Evolutionary conservation across 2,797 vertebrate species (phyloP).

Genomic region (Ambastaia sidthimunki): DNA sequence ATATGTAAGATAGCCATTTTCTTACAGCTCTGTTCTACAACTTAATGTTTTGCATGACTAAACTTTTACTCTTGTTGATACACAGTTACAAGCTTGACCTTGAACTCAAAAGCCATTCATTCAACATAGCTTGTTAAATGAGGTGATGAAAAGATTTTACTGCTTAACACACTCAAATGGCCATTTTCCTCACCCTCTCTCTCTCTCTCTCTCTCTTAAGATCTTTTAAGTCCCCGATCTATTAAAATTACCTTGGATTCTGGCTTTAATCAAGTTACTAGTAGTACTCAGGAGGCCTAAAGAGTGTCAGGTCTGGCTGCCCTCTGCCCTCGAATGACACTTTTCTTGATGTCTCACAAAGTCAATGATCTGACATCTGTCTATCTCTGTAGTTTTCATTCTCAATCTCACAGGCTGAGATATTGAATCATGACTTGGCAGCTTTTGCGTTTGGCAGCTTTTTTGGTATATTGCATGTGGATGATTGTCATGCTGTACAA

Average conservation of each 20-base stretch:
- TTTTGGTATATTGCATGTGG: neutral
- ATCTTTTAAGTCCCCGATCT: slow-evolving; percentile 19
- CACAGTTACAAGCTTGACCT: slow-evolving; percentile 13
- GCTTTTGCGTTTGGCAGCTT: neutral
- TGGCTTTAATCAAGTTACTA: slow-evolving; percentile 42
- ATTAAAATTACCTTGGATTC: slow-evolving; percentile 34
- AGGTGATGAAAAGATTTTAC: slow-evolving; percentile 37
- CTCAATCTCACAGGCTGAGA: neutral
- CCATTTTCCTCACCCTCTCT: neutral
- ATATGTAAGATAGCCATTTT: neutral
- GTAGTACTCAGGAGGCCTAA: slow-evolving; percentile 14
- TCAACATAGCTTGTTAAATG: neutral
- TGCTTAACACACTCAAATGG: slow-evolving; percentile 19
- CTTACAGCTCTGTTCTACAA: neutral
- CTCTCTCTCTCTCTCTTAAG: neutral
- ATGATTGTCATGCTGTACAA: neutral
- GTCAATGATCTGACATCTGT: slow-evolving; percentile 26
- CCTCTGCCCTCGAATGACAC: neutral
- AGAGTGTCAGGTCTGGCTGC: slow-evolving; percentile 8
- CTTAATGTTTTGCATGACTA: slow-evolving; percentile 2
- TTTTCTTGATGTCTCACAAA: slow-evolving; percentile 18
- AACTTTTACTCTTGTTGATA: slow-evolving; percentile 15
- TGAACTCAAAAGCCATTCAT: slow-evolving; percentile 1
- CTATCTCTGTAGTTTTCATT: neutral
- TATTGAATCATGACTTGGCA: neutral